Percentiles rank a stretch among this genome's conserved stretches.
phyloP scores from a whole-genome alignment of 2,888 invertebrate species.

The Rhagonycha fulva region DNA sequence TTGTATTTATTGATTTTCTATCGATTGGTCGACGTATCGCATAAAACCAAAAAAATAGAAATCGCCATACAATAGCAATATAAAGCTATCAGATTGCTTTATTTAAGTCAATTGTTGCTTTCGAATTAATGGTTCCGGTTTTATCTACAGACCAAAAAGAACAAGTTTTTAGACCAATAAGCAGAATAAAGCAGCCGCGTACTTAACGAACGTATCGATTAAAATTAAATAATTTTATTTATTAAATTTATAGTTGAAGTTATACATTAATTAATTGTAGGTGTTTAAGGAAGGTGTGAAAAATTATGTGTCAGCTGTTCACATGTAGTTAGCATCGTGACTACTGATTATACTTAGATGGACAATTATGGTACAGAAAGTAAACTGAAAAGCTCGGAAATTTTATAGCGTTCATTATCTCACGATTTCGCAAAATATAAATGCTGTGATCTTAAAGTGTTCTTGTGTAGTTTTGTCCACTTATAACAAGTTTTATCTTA shows the following conservation, averaged over 20 bases:
- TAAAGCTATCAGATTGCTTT: conserved; percentile 25
- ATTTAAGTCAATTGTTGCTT: conserved; percentile 1
- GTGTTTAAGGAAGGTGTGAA: background rate
- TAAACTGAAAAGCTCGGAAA: background rate
- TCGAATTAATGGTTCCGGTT: background rate
- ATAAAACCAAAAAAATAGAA: conserved; percentile 12
- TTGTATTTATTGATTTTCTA: conserved; percentile 26
- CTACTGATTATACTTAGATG: conserved; percentile 12
- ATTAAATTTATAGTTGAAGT: background rate
- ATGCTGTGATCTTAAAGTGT: background rate
- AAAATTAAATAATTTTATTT: background rate
- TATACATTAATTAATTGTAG: background rate
- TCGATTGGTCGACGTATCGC: conserved; percentile 19
- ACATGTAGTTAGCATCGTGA: conserved; percentile 6
- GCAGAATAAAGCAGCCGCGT: background rate
- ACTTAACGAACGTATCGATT: background rate
- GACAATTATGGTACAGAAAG: background rate
- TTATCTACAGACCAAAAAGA: background rate
- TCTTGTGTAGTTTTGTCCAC: background rate
- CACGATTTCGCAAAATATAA: background rate
- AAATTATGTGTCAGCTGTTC: conserved; percentile 1
- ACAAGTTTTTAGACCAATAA: background rate
- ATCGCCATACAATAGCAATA: conserved; percentile 22
- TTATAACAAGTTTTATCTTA: background rate
- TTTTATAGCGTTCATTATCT: background rate